Evolutionary conservation across 2,113 vertebrate genomes (phyloP), one percentile per base, ranked within the genome.

Genomic region (Datnioides undecimradiatus): DNA sequence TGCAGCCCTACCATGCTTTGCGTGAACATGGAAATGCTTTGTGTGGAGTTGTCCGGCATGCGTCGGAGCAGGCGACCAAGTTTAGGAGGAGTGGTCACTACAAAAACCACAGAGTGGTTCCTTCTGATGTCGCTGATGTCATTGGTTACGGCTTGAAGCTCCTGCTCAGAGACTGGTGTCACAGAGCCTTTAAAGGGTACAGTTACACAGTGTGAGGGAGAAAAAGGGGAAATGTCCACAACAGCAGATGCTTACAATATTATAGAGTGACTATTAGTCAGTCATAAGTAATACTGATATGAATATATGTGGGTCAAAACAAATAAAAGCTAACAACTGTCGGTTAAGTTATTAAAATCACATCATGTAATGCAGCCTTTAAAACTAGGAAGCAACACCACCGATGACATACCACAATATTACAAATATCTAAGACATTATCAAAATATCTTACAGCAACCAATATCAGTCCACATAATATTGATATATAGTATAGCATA

Each of bases 131-230:
- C 92, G 29, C 79, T 86, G 63, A 84, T 62, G 62, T 96, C 95
- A 68, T 92, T 97, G 80, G 96, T 96, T 73, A 96, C 87, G 38
- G 95, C 95, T 93, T 92, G 94, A 86, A 99, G 94, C 79, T 96
- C 81, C 74, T 81, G 76, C 25, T 81, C 83, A 45, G 95, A 93
- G 92, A 99, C 94, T 19, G 91, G 51, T 36, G 95, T 96, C 63
- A 85, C 83, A 34, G 95, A 96, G 73, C 96, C 97, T 93, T 76
- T 31, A 45, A 66, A 17, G 19, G 8, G 12, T 33, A 40, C 9
- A 55, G 13, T 51, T 2, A 71, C 1, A 49, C 16, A 65, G 33
- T 2, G n/a, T n/a, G n/a, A n/a, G n/a, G n/a, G 16, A 55, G 14
- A 68, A 36, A 27, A 8, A 51, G 9, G 57, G 31, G 13, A 52